Evolutionary conservation across 64 coral and sea anemone species (phyloP).

Genomic region (Actinia equina): DNA sequence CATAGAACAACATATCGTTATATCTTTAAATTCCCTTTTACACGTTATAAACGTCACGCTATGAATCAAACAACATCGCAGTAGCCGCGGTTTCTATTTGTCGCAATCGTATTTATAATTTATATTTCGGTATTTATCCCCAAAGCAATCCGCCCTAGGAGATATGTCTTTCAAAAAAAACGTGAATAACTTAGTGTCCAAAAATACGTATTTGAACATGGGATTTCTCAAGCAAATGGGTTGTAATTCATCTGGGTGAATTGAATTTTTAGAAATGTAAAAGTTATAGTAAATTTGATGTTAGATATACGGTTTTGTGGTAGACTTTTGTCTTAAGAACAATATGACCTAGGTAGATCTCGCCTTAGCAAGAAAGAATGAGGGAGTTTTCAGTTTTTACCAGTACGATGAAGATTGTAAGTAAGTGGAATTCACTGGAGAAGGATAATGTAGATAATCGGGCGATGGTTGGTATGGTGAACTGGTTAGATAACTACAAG

Average conservation of each 20-base stretch:
- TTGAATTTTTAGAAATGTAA: background rate
- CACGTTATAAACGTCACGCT: background rate
- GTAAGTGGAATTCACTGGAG: conserved; percentile 58
- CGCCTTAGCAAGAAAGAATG: background rate
- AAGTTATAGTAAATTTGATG: background rate
- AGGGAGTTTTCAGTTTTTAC: conserved; percentile 13
- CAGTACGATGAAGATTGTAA: conserved; percentile 56
- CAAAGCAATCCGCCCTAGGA: background rate
- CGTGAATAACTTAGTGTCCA: background rate
- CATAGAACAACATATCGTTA: background rate
- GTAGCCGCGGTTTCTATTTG: background rate
- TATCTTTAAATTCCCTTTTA: background rate
- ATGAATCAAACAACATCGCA: background rate
- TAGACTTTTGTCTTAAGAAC: background rate
- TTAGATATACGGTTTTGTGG: background rate
- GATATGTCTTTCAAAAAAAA: background rate
- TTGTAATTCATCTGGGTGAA: background rate
- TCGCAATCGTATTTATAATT: background rate
- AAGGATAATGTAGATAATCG: conserved; percentile 74
- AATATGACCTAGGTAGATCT: background rate
- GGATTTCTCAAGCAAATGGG: background rate
- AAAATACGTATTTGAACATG: background rate
- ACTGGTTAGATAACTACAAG: conserved; percentile 68
- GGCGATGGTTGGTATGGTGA: conserved; percentile 53
- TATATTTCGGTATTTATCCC: background rate